Base-by-base conservation (phyloP, 2,113 vertebrate genomes). In the Desmodus rotundus region DNA sequence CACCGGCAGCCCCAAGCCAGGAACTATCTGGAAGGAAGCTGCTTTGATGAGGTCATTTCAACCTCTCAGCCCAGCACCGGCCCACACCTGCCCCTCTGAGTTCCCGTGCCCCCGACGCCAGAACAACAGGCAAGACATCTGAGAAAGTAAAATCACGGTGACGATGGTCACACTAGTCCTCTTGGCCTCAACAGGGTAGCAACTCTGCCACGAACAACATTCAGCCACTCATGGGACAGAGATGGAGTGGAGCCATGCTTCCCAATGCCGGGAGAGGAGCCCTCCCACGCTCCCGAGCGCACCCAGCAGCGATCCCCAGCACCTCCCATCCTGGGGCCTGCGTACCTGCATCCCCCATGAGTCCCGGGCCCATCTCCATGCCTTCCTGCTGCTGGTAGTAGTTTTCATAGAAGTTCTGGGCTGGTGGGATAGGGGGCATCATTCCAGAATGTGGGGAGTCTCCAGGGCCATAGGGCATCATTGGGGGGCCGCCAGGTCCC, bases 331-430 rank as follows among this genome's bases (percentile, higher is more conserved):
- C 43, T 0, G 13, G 52, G 38, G 58, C 77, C 63, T 0, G 1
- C 54, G 0, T 97, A 98, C 98, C 98, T 98, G 98, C 14, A 0
- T 98, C 98, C 43, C 98, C 98, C 33, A 98, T 72, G 81, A 98
- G 96, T 1, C 98, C 96, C 0, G 96, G 97, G 16, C 99, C 99
- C 98, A 99, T 99, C 22, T 98, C 98, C 98, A 99, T 96, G 19
- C 98, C 98, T 24, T 99, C 99, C 65, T 98, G 99, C 68, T 99
- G 99, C 31, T 98, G 99, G 98, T 99, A 99, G 97, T 99, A 99
- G 92, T 98, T 98, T 20, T 99, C 99, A n/a, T 99, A 99, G 97
- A 99, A 99, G 86, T 98, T 99, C 67, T 98, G 99, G 1, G 98
- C 97, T 1, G 98, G 98, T 0, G 98, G 98, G 1, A 98, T 98